Conservation (phyloP, 2,888 invertebrate genomes). For the Plusia festucae region DNA sequence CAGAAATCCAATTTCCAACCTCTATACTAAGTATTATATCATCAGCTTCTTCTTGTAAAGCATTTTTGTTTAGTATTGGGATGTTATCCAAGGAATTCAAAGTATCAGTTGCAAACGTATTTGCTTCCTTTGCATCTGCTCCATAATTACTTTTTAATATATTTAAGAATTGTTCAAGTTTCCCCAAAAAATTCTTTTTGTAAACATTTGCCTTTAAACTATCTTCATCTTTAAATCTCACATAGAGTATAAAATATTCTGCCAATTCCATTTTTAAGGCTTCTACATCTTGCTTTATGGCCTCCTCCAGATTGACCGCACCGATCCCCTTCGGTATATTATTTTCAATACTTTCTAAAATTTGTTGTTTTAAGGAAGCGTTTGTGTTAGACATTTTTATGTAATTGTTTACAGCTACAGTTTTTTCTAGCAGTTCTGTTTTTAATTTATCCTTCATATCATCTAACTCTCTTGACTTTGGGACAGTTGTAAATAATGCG, state of each 20-base stretch:
- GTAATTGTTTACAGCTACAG: conserved; percentile 62
- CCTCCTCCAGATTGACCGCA: conserved; percentile 37
- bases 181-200: conserved; percentile 67
- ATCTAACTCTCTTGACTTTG: conserved; percentile 67
- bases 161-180: conserved; percentile 64
- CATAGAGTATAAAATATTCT: conserved; percentile 71
- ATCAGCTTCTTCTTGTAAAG: conserved; percentile 72
- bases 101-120: conserved; percentile 63
- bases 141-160: conserved; percentile 65
- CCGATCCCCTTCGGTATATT: conserved; percentile 58
- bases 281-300: conserved; percentile 63
- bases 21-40: conserved; percentile 73
- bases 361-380: conserved; percentile 68
- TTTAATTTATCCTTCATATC: conserved; percentile 66
- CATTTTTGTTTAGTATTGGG: conserved; percentile 69
- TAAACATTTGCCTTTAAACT: conserved; percentile 67
- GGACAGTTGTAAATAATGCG: conserved; percentile 68
- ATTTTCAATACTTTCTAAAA: conserved; percentile 65
- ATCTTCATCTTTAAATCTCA: conserved; percentile 68
- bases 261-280: conserved; percentile 66
- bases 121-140: conserved; percentile 9
- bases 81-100: conserved; percentile 70
- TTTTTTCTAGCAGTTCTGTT: conserved; percentile 70
- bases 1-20: conserved; percentile 76
- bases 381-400: conserved; percentile 55